These are phyloP conservation scores for Thalassophryne amazonica DNA, from an alignment of 2,797 vertebrate genomes.

Conservation along the genomic window DNA sequence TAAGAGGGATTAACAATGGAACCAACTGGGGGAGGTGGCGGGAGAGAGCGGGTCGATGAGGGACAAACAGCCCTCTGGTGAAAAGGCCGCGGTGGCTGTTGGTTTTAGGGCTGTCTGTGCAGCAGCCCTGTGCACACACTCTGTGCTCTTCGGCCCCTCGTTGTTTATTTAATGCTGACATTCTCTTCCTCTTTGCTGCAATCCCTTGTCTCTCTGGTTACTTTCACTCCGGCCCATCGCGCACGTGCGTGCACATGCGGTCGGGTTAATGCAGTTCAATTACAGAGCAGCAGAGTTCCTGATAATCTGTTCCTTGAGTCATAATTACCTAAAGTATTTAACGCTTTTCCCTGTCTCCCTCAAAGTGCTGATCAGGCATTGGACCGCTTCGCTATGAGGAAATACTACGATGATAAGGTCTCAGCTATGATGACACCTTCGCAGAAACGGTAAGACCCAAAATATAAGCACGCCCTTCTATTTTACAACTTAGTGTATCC, in stretches of 20 bases:
- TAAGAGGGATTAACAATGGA: constrained; percentile 54
- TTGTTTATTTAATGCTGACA: constrained; percentile 73
- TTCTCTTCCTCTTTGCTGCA: constrained; percentile 76
- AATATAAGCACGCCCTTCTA: constrained; percentile 35
- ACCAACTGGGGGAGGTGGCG: constrained; percentile 15
- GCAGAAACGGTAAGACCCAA: constrained; percentile 87
- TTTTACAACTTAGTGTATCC: constrained; percentile 1
- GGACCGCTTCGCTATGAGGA: constrained; percentile 97
- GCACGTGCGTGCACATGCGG: constrained; percentile 34
- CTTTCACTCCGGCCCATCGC: constrained; percentile 62
- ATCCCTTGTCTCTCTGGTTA: constrained; percentile 64
- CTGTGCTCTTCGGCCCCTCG: constrained; percentile 54
- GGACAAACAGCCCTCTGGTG: constrained; percentile 46
- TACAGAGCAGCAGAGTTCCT: constrained; percentile 35
- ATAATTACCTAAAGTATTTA: constrained; percentile 63
- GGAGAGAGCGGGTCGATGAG: constrained; percentile 13
- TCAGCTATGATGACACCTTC: constrained; percentile 93
- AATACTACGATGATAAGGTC: constrained; percentile 96
- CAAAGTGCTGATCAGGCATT: constrained; percentile 93
- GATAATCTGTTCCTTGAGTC: constrained; percentile 43
- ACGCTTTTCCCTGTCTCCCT: constrained; percentile 49
- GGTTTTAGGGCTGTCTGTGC: constrained; percentile 73
- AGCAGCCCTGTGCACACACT: constrained; percentile 70
- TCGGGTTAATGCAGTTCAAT: constrained; percentile 50
- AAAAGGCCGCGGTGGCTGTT: constrained; percentile 66